phyloP scores from a whole-genome alignment of 2,113 vertebrate species.

The Axis porcinus region DNA sequence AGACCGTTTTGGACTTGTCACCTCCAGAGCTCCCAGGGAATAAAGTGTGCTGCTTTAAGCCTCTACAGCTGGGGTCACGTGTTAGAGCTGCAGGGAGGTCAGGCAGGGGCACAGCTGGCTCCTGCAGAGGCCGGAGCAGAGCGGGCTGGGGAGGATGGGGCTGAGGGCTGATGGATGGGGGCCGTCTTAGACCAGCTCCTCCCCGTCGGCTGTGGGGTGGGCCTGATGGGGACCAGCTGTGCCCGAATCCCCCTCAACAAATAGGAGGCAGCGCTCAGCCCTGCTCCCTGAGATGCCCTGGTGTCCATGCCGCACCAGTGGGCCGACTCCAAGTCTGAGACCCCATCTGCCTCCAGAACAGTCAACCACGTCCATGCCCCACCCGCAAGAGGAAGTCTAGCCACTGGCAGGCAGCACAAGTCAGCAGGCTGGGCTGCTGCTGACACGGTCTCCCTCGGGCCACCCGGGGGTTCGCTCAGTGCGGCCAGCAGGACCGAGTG shows the following conservation, averaged over 20 bases:
- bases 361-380: too few species aligned
- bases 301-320: background rate
- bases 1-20: background rate
- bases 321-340: background rate
- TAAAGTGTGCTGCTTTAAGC: background rate
- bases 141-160: fast-evolving
- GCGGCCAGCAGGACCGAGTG: background rate
- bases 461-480: background rate
- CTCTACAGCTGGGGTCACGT: fast-evolving
- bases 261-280: background rate
- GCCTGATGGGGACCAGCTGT: too few species aligned
- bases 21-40: background rate
- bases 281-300: background rate
- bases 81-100: background rate
- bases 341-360: fast-evolving
- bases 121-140: background rate
- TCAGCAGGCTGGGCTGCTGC: background rate
- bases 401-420: fast-evolving
- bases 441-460: background rate
- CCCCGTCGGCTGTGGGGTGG: background rate
- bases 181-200: background rate
- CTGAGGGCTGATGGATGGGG: background rate
- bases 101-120: background rate
- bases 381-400: too few species aligned
- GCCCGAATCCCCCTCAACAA: background rate